Conservation (phyloP, 2,888 invertebrate genomes). For the Mesopsocus fuscifrons region DNA sequence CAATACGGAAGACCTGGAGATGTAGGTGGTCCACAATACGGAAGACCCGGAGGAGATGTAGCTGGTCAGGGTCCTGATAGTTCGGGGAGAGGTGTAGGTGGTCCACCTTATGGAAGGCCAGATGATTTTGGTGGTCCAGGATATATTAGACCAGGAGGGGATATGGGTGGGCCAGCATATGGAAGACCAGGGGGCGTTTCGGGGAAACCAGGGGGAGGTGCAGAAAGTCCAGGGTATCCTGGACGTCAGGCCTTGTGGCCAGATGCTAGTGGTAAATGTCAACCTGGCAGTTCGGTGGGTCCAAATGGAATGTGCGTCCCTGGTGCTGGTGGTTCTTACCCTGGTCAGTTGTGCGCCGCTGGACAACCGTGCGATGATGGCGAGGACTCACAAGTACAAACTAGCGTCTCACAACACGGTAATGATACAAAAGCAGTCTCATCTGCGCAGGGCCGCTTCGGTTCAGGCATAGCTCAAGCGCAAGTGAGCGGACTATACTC, state of each 20-base stretch:
- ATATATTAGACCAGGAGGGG: too few species aligned
- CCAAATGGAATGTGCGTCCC: too few species aligned
- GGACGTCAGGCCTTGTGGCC: too few species aligned
- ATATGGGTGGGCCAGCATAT: too few species aligned
- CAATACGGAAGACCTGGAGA: too few species aligned
- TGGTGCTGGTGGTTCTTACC: conserved; percentile 12
- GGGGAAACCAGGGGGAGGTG: neutral
- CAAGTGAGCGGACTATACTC: conserved; percentile 59
- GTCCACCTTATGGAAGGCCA: neutral
- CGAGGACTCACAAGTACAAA: conserved; percentile 19
- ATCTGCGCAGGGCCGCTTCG: conserved; percentile 54
- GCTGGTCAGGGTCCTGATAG: neutral
- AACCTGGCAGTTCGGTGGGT: too few species aligned
- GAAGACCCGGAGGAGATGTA: conserved; percentile 9
- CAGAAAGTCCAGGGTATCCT: neutral
- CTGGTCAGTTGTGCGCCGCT: too few species aligned
- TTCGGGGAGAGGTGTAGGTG: neutral
- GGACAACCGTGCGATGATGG: conserved; percentile 19
- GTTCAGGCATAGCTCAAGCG: conserved; percentile 58
- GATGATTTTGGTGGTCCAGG: too few species aligned
- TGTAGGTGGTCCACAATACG: too few species aligned
- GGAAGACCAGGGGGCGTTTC: too few species aligned
- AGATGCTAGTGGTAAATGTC: too few species aligned
- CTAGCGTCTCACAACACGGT: conserved; percentile 15
- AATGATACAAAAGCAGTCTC: conserved; percentile 47